A percentile compares a stretch with the other conserved stretches of the same genome.
Conservation (phyloP, 2,888 invertebrate species). For the Chaetoderma sp. region DNA sequence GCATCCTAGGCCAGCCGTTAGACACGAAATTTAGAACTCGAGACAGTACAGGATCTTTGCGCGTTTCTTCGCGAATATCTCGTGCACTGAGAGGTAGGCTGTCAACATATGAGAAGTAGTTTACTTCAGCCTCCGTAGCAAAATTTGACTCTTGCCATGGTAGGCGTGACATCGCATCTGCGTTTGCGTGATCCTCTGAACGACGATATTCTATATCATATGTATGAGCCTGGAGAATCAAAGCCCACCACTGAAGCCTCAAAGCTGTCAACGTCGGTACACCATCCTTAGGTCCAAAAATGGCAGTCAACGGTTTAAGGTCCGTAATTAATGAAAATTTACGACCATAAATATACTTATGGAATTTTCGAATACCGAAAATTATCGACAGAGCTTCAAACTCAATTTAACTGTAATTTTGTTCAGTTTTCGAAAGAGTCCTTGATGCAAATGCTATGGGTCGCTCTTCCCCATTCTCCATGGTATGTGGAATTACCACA, state of each 20-base stretch:
- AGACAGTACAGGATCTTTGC: conserved; percentile 21
- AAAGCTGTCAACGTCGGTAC: conserved; percentile 51
- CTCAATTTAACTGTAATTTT: conserved; percentile 64
- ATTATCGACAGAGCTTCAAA: conserved; percentile 67
- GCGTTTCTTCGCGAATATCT: conserved; percentile 25
- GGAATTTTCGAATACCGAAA: conserved; percentile 66
- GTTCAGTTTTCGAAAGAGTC: conserved; percentile 66
- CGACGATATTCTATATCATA: conserved; percentile 55
- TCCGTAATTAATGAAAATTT: conserved; percentile 67
- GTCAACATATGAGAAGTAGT: conserved; percentile 27
- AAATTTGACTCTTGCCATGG: conserved; percentile 24
- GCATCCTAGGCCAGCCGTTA: conserved; percentile 18
- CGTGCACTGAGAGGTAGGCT: conserved; percentile 28
- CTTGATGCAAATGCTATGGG: conserved; percentile 68
- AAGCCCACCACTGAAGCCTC: conserved; percentile 50
- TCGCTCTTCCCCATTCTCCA: conserved; percentile 36
- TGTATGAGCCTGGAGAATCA: conserved; percentile 57
- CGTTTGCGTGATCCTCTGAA: conserved; percentile 52
- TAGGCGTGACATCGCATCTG: conserved; percentile 56
- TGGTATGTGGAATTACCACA: conserved; percentile 50
- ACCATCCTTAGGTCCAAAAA: conserved; percentile 56
- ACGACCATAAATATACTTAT: conserved; percentile 64
- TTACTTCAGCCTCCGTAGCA: conserved; percentile 3
- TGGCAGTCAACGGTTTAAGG: conserved; percentile 65
- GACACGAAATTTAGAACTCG: background rate